Base-by-base conservation (phyloP, 2,888 invertebrate species). In the Crematogaster levior region DNA sequence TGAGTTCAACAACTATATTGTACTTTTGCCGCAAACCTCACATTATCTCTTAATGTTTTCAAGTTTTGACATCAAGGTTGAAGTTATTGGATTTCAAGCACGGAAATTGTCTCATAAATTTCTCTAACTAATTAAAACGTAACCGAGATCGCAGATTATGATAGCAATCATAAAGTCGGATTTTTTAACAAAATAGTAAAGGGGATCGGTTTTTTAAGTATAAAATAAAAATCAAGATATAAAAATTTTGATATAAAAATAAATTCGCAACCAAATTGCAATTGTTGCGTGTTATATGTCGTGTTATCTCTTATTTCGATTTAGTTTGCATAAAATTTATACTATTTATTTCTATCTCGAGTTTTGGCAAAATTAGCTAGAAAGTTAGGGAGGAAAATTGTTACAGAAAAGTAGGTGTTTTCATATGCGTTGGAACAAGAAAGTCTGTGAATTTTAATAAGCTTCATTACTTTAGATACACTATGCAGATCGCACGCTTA, bases 391-490 rank as follows among this genome's bases (percentile, higher is more conserved):
- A 40, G 6, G 5, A 27, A 65, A 65, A 51, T 27, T 37, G 10
- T 30, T 15, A 15, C n/a, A 21, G 27, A 53, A 15, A 43, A 51
- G 24, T 27, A 48, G 51, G 12, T 37, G 21, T 75, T 75, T 24
- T 51, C 30, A 21, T 48, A 37, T 37, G 37, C 48, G 7, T 75
- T 10, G n/a, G 15, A 48, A 63, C 15, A 40, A 53, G 40, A n/a
- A 63, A 65, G 15, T 53, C 12, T 53, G 27, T 53, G 53, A 65
- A 75, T 65, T 40, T 75, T 75, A 75, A 75, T 37, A 63, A 65
- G 34, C 24, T 74, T 46, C n/a, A n/a, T 51, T 75, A 24, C 12
- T 2, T 7, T n/a, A 15, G 40, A 65, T 75, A 1, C n/a, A n/a
- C n/a, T n/a, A 7, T 48, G 74, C n/a, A 4, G n/a, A 37, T 51